phyloP scores from a whole-genome alignment of 2,888 invertebrate species.

The Adineta ricciae region DNA sequence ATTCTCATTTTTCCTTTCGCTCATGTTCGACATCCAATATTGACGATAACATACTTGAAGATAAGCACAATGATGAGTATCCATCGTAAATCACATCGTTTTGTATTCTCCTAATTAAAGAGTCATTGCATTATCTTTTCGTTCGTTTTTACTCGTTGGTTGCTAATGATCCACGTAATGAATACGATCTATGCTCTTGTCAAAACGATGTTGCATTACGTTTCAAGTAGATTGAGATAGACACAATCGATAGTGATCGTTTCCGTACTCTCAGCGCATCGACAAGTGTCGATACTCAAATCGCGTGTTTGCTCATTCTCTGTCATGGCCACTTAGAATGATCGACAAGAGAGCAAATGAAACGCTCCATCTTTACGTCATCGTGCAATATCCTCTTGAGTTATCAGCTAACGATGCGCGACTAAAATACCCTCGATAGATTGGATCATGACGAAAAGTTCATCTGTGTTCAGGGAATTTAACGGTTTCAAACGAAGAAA shows the following conservation, averaged over 20 bases:
- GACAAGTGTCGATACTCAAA: background rate
- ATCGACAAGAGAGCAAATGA: conserved; percentile 15
- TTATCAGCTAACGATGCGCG: background rate
- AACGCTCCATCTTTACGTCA: background rate
- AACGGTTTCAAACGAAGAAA: background rate
- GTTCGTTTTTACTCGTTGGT: background rate
- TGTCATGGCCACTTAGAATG: background rate
- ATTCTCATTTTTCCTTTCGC: background rate
- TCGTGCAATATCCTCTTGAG: conserved; percentile 9
- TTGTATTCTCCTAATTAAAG: background rate
- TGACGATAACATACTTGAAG: background rate
- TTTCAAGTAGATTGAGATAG: conserved; percentile 13
- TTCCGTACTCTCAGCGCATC: background rate
- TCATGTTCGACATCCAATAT: background rate
- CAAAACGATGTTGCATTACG: background rate
- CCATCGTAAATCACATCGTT: background rate
- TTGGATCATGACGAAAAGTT: background rate
- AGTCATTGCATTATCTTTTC: background rate
- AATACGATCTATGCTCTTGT: background rate
- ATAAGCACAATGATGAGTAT: background rate
- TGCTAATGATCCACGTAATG: conserved; percentile 9
- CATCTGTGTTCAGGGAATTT: background rate
- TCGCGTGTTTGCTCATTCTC: background rate
- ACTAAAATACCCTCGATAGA: background rate
- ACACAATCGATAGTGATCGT: conserved; percentile 7